Conservation (phyloP, 1,140 invertebrate species). For the Orius laevigatus region DNA sequence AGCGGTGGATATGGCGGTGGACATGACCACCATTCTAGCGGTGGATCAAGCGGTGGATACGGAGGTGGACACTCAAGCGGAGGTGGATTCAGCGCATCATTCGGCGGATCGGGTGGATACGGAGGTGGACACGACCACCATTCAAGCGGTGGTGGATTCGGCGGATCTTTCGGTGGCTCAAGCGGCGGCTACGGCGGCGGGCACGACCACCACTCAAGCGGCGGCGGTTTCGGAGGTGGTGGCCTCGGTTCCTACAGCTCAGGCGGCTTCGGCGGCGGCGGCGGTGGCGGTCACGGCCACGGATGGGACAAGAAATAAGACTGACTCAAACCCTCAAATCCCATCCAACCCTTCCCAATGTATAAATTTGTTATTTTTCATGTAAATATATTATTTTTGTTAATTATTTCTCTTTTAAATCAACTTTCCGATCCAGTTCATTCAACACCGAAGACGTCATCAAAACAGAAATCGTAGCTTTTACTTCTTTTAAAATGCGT, state of each 20-base stretch:
- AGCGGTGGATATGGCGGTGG: background rate
- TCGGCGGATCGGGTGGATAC: background rate
- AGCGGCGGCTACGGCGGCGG: constrained; percentile 9
- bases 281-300: background rate
- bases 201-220: background rate
- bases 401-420: too few species aligned
- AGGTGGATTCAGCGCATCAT: too few species aligned
- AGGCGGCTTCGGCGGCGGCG: too few species aligned
- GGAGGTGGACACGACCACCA: background rate
- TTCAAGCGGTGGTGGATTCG: background rate
- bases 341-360: too few species aligned
- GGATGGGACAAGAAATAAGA: too few species aligned
- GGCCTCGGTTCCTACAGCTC: constrained; percentile 4
- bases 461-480: too few species aligned
- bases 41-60: background rate
- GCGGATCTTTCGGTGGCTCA: background rate
- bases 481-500: too few species aligned
- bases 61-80: constrained; percentile 4
- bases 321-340: too few species aligned
- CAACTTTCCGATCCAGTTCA: too few species aligned
- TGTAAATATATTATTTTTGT: too few species aligned
- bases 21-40: background rate
- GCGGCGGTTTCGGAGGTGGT: background rate
- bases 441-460: too few species aligned
- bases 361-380: too few species aligned